phyloP scores from a whole-genome alignment of 1,140 invertebrate species.

The Goniozus legneri region DNA sequence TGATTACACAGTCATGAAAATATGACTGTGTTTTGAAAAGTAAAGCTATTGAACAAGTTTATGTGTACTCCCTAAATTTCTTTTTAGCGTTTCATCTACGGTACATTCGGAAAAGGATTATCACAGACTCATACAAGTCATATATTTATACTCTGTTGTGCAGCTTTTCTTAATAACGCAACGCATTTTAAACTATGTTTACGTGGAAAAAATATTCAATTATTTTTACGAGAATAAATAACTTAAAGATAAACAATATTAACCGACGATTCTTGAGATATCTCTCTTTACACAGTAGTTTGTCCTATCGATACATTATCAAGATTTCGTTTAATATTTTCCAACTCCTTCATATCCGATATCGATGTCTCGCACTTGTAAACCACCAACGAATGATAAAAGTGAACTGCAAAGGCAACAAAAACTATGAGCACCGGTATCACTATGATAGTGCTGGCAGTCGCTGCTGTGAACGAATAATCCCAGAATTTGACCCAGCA shows the following conservation, averaged over 20 bases:
- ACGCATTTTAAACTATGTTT: too few species aligned
- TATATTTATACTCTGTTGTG: too few species aligned
- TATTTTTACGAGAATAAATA: too few species aligned
- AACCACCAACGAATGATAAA: slow-evolving; percentile 83
- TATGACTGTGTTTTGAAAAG: slow-evolving; percentile 25
- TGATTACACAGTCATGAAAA: slow-evolving; percentile 27
- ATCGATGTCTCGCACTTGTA: slow-evolving; percentile 72
- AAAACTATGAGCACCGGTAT: slow-evolving; percentile 85
- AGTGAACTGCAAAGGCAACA: slow-evolving; percentile 83
- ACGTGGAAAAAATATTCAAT: too few species aligned
- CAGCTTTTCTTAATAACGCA: too few species aligned
- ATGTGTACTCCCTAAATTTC: slow-evolving; percentile 15
- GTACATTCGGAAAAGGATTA: too few species aligned
- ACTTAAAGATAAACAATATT: too few species aligned
- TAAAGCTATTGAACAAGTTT: slow-evolving; percentile 29
- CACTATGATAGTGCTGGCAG: slow-evolving; percentile 82
- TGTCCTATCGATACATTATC: slow-evolving; percentile 56
- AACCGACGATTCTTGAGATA: too few species aligned
- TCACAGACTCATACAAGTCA: too few species aligned
- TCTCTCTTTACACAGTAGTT: slow-evolving; percentile 34
- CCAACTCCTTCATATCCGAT: slow-evolving; percentile 67
- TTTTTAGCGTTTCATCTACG: too few species aligned
- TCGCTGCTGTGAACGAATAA: slow-evolving; percentile 73
- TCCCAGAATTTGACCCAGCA: slow-evolving; percentile 89
- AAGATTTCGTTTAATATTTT: slow-evolving; percentile 68